Percentiles rank a stretch among this genome's conserved stretches.
Evolutionary conservation across 2,888 invertebrate genomes (phyloP).

Genomic region (Drosophila greeni): DNA sequence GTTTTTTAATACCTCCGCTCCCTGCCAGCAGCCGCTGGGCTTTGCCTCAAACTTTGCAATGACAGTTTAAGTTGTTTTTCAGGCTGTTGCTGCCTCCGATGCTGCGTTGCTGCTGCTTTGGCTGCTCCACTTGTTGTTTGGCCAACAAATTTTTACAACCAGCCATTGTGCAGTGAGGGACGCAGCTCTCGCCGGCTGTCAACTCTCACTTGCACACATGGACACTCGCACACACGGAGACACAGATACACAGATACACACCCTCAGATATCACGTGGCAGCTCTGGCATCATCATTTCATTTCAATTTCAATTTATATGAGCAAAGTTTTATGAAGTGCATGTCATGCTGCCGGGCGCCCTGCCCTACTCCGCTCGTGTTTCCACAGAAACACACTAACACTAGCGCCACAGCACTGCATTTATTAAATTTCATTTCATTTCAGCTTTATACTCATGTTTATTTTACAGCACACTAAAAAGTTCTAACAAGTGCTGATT

Average conservation of each 20-base stretch:
- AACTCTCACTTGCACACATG: conserved; percentile 34
- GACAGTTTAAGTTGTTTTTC: conserved; percentile 71
- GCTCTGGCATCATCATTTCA: conserved; percentile 72
- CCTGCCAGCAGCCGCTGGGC: conserved; percentile 31
- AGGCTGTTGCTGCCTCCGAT: conserved; percentile 23
- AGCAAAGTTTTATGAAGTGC: conserved; percentile 73
- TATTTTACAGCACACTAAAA: conserved; percentile 68
- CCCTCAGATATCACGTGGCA: conserved; percentile 31
- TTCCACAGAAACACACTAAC: background rate
- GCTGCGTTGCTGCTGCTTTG: conserved; percentile 24
- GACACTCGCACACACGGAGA: conserved; percentile 1
- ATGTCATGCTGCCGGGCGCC: conserved; percentile 59
- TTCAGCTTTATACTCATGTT: conserved; percentile 60
- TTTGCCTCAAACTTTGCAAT: conserved; percentile 63
- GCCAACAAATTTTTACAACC: conserved; percentile 59
- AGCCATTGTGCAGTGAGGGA: conserved; percentile 21
- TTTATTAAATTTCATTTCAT: conserved; percentile 70
- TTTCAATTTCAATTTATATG: conserved; percentile 74
- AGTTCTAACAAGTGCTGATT: conserved; percentile 72
- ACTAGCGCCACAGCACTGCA: conserved; percentile 33
- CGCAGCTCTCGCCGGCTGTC: conserved; percentile 38
- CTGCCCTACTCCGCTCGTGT: conserved; percentile 17
- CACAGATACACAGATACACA: background rate
- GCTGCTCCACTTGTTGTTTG: conserved; percentile 67
- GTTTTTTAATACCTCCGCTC: conserved; percentile 64